Base-by-base conservation (phyloP, 1,140 invertebrate species). In the Bombus consobrinus region DNA sequence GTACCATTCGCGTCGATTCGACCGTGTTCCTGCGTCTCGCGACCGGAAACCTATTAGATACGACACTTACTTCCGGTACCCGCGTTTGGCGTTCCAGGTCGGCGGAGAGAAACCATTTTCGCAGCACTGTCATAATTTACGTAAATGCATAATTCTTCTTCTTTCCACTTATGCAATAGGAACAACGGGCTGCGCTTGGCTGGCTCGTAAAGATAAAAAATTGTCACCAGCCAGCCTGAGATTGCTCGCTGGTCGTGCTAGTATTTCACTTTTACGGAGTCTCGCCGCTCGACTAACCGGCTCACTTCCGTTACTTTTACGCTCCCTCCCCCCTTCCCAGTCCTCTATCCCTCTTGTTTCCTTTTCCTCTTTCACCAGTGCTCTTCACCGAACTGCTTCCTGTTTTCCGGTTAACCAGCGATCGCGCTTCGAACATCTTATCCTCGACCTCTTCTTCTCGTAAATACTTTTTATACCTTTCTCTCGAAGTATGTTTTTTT, bases 81-180 rank as follows among this genome's bases (percentile, higher is more conserved):
- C 1, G 32, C 13, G 47, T 78, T 85, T 80, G 39, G 32, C 64
- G 25, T 18, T 47, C 41, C 47, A 37, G 72, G 28, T 34, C 28
- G 47, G 6, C 22, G 15, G 62, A 15, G 37, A 32, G 62, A 92
- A 93, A 85, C 90, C 91, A 93, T 93, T 94, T 90, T 79, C 92
- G 77, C n/a, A 77, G 83, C 89, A 88, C 90, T 86, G 91, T 91
- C 88, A 92, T 93, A 94, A 93, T 94, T 94, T 93, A 94, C 90
- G 89, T 92, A 94, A 94, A 92, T 93, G 92, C 90, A 93, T 94
- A 93, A 94, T 93, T 94, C 91, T 93, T 93, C 90, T 93, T 66
- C 32, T 8, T 66, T 92, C 91, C 92, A 92, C 92, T 94, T 92
- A 91, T 93, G 92, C 92, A 94, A 93, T 92, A 92, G 91, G 88